These are phyloP conservation scores for Parelbella ahira DNA, from an alignment of 2,888 invertebrate species.

Conservation along the genomic window DNA sequence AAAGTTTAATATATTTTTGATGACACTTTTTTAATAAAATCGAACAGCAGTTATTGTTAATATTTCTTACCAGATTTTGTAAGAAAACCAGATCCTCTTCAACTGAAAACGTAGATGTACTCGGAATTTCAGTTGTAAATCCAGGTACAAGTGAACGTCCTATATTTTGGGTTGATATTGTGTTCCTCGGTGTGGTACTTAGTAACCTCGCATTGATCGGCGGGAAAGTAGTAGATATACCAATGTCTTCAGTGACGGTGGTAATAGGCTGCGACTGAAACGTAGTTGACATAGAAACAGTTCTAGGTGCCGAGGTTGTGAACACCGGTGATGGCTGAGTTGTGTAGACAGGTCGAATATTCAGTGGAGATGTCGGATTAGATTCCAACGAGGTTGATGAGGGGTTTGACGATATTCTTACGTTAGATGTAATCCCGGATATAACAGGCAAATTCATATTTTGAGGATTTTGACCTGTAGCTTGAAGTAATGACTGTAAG, in stretches of 20 bases:
- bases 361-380: slow-evolving; percentile 61
- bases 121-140: slow-evolving; percentile 63
- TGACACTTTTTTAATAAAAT: no score
- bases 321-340: slow-evolving; percentile 46
- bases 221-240: slow-evolving; percentile 64
- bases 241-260: slow-evolving; percentile 48
- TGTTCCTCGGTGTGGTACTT: slow-evolving; percentile 35
- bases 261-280: slow-evolving; percentile 40
- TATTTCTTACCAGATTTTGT: slow-evolving; percentile 80
- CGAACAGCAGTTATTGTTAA: no score
- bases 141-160: slow-evolving; percentile 39
- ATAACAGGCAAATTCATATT: slow-evolving; percentile 53
- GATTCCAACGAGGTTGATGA: slow-evolving; percentile 58
- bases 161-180: slow-evolving; percentile 43
- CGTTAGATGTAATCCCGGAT: slow-evolving; percentile 65
- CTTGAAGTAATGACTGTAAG: slow-evolving; percentile 67
- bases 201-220: slow-evolving; percentile 51
- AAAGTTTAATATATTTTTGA: no score
- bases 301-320: slow-evolving; percentile 49
- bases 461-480: slow-evolving; percentile 52
- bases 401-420: slow-evolving; percentile 65
- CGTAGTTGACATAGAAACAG: slow-evolving; percentile 47
- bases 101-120: slow-evolving; percentile 71
- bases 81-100: slow-evolving; percentile 81
- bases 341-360: slow-evolving; percentile 57